Conservation (phyloP, 2,797 vertebrate genomes). For the Heterohyrax brucei region DNA sequence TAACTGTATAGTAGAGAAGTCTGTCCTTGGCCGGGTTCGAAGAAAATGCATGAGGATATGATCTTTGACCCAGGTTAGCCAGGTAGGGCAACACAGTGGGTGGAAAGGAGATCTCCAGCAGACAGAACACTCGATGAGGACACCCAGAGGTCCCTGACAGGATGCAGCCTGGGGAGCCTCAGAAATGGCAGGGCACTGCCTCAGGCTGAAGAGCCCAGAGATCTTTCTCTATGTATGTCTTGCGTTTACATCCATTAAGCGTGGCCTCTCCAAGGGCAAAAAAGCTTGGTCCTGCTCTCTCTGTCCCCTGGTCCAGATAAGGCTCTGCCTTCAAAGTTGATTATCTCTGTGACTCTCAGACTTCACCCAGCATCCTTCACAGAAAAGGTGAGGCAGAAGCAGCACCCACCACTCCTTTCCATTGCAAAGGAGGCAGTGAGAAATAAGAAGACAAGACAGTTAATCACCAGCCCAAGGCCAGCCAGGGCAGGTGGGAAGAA, state of each 20-base stretch:
- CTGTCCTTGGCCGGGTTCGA: background rate
- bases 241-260: background rate
- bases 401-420: background rate
- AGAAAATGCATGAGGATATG: background rate
- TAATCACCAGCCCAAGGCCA: background rate
- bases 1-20: background rate
- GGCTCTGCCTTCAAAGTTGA: background rate
- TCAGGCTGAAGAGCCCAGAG: background rate
- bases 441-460: background rate
- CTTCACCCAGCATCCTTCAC: background rate
- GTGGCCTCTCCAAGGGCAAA: background rate
- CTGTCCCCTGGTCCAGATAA: background rate
- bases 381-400: background rate
- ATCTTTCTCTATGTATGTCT: background rate
- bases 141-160: background rate
- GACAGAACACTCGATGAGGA: background rate
- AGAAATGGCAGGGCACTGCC: background rate
- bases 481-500: background rate
- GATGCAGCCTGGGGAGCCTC: fast-evolving
- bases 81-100: background rate
- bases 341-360: background rate
- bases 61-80: background rate
- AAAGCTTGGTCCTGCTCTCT: background rate
- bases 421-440: background rate
- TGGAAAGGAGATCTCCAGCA: background rate